phyloP scores from a whole-genome alignment of 2,888 invertebrate genomes.

The Sesia apiformis region DNA sequence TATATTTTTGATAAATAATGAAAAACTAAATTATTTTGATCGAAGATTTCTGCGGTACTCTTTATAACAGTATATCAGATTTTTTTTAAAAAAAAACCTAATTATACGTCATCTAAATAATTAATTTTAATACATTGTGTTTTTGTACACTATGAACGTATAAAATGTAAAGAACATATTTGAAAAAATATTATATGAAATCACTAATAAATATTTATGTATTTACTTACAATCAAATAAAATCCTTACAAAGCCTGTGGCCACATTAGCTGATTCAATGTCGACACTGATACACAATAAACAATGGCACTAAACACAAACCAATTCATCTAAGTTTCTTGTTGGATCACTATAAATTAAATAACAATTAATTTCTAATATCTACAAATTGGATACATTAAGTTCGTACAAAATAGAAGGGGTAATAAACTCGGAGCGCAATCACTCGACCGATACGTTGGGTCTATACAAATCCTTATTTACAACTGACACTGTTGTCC shows the following conservation, averaged over 20 bases:
- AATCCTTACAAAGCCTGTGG: slow-evolving; percentile 41
- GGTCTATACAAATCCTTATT: slow-evolving; percentile 73
- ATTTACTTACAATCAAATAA: slow-evolving; percentile 44
- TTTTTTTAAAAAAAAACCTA: no score
- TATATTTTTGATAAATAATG: no score
- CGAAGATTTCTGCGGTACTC: no score
- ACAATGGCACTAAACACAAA: slow-evolving; percentile 40
- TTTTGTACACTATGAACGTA: no score
- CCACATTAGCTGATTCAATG: slow-evolving; percentile 40
- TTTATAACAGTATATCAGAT: no score
- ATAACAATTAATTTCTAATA: neutral
- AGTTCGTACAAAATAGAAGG: slow-evolving; percentile 29
- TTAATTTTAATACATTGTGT: no score
- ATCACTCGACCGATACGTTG: slow-evolving; percentile 66
- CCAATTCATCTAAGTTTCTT: slow-evolving; percentile 52
- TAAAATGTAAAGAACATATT: no score
- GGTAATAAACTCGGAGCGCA: slow-evolving; percentile 39
- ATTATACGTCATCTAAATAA: no score
- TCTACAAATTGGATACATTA: neutral
- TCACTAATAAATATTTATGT: no score
- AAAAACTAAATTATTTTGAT: no score
- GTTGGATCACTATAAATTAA: slow-evolving; percentile 39
- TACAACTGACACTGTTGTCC: slow-evolving; percentile 72
- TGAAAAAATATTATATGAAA: no score
- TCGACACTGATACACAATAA: slow-evolving; percentile 52